These are phyloP conservation scores for Rhinolophus sinicus DNA, from an alignment of 2,113 vertebrate genomes.

Conservation along the genomic window DNA sequence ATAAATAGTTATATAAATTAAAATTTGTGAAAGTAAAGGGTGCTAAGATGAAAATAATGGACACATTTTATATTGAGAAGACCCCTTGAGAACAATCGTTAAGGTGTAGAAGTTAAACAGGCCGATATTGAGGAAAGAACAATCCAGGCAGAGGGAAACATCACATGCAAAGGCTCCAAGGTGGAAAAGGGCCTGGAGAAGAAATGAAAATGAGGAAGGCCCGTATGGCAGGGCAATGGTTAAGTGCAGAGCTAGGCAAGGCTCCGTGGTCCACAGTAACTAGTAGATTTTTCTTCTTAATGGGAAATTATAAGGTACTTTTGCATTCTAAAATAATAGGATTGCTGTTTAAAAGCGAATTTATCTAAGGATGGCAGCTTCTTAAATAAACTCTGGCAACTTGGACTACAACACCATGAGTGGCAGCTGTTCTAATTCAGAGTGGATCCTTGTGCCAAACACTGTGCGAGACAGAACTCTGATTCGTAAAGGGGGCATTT, in stretches of 20 bases:
- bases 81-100: neutral
- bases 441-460: neutral
- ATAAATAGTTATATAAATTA: neutral
- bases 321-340: neutral
- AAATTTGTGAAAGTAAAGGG: neutral
- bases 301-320: neutral
- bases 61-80: neutral
- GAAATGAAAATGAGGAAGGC: neutral
- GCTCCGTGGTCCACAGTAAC: neutral
- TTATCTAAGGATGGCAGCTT: constrained; percentile 43
- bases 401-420: neutral
- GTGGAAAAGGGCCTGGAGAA: neutral
- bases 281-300: neutral
- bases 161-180: neutral
- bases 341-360: constrained; percentile 13
- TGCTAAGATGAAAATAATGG: neutral
- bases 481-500: neutral
- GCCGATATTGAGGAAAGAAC: neutral
- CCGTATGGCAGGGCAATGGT: fast-evolving
- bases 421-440: constrained; percentile 37
- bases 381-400: neutral
- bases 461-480: neutral
- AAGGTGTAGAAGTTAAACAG: neutral
- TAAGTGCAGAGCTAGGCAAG: neutral
- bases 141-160: neutral